These are phyloP conservation scores for Momotus momota DNA, from an alignment of 2,797 vertebrate genomes.

Conservation along the genomic window DNA sequence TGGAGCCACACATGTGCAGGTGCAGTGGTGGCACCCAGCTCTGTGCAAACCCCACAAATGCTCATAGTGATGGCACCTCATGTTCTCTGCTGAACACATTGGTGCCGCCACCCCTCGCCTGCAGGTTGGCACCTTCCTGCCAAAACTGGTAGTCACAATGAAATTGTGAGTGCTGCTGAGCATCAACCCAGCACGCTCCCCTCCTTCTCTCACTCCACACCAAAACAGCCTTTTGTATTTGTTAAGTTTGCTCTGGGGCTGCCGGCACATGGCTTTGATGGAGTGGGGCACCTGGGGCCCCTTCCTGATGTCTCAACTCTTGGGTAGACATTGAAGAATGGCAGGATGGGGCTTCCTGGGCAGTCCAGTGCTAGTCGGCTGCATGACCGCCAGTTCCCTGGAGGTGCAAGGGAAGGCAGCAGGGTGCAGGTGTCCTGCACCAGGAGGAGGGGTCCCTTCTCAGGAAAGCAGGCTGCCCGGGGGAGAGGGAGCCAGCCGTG, in stretches of 20 bases:
- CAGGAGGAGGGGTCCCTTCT: not conserved
- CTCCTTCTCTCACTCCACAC: not conserved
- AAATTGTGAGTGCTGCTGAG: not conserved
- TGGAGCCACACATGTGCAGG: accelerated
- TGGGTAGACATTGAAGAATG: accelerated
- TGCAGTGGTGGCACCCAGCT: not conserved
- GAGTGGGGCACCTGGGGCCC: accelerated
- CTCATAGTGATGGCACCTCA: accelerated
- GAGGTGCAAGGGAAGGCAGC: not conserved
- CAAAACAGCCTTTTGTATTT: not conserved
- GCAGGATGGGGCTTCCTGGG: not conserved
- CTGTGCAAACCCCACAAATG: not conserved
- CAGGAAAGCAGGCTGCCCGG: not conserved
- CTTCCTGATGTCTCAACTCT: not conserved
- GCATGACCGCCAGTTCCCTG: accelerated
- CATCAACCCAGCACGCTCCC: not conserved
- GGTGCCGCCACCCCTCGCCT: accelerated
- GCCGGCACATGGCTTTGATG: accelerated
- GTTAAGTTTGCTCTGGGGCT: not conserved
- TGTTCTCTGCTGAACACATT: not conserved
- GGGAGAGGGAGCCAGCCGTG: not conserved
- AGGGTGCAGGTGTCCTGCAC: too few relatives aligned
- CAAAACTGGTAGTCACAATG: not conserved
- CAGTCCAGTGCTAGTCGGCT: not conserved
- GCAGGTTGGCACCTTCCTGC: not conserved